phyloP scores from a whole-genome alignment of 2,888 invertebrate species.

The Cataglyphis cursor region DNA sequence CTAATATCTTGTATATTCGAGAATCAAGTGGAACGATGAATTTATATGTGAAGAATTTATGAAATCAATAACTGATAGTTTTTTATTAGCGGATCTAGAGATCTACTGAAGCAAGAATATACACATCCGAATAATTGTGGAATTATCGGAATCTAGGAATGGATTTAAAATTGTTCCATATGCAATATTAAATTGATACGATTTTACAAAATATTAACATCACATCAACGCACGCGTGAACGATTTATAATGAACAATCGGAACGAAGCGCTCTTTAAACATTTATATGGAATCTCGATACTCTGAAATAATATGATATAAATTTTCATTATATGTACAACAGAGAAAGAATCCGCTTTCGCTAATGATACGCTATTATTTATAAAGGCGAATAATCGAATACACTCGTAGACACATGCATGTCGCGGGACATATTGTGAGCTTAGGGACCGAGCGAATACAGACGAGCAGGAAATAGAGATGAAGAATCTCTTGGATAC shows the following conservation, averaged over 20 bases:
- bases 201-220: slow-evolving; percentile 26
- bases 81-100: slow-evolving; percentile 39
- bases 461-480: slow-evolving; percentile 59
- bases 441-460: slow-evolving; percentile 39
- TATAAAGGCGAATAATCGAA: slow-evolving; percentile 68
- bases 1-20: neutral
- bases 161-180: neutral
- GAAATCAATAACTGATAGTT: neutral
- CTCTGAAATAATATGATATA: slow-evolving; percentile 41
- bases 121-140: slow-evolving; percentile 10
- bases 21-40: neutral
- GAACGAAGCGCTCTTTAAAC: slow-evolving; percentile 44
- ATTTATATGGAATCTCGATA: slow-evolving; percentile 35
- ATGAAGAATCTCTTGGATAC: slow-evolving; percentile 23
- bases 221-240: slow-evolving; percentile 32
- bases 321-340: slow-evolving; percentile 66
- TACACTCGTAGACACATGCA: slow-evolving; percentile 70
- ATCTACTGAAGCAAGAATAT: slow-evolving; percentile 36
- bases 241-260: slow-evolving; percentile 21
- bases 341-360: slow-evolving; percentile 65
- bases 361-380: slow-evolving; percentile 66
- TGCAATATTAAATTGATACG: slow-evolving; percentile 15
- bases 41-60: slow-evolving; percentile 7
- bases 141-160: slow-evolving; percentile 17
- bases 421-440: slow-evolving; percentile 37